phyloP scores from a whole-genome alignment of 2,888 invertebrate species.

The Coleophora flavipennella region DNA sequence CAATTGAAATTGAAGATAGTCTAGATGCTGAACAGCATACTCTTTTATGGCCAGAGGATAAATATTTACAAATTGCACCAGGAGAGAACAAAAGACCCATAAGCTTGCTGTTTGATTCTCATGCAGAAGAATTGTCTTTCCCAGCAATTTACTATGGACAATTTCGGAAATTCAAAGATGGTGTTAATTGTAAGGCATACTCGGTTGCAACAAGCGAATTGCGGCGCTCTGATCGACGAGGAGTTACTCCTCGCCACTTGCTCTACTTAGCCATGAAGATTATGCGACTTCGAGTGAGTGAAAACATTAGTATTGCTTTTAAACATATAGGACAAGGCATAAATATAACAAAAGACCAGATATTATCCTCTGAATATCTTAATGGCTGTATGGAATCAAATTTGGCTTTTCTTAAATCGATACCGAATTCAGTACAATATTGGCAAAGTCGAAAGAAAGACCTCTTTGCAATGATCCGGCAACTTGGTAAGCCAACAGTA shows the following conservation, averaged over 20 bases:
- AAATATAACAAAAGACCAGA: slow-evolving; percentile 23
- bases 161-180: slow-evolving; percentile 22
- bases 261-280: slow-evolving; percentile 23
- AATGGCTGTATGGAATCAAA: slow-evolving; percentile 28
- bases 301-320: slow-evolving; percentile 15
- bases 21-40: slow-evolving; percentile 18
- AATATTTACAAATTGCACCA: slow-evolving; percentile 13
- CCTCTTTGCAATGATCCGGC: slow-evolving; percentile 30
- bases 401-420: slow-evolving; percentile 30
- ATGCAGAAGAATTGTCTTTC: slow-evolving; percentile 39
- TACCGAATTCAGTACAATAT: slow-evolving; percentile 40
- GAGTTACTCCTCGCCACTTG: slow-evolving; percentile 24
- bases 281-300: slow-evolving; percentile 17
- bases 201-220: slow-evolving; percentile 23
- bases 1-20: slow-evolving; percentile 20
- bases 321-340: slow-evolving; percentile 23
- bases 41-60: slow-evolving; percentile 17
- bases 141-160: slow-evolving; percentile 29
- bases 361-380: slow-evolving; percentile 27
- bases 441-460: slow-evolving; percentile 33
- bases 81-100: slow-evolving; percentile 13
- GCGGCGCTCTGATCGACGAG: slow-evolving; percentile 28
- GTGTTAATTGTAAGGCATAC: slow-evolving; percentile 19
- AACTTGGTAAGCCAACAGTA: slow-evolving; percentile 13
- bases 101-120: slow-evolving; percentile 27